Percentiles rank a stretch among this genome's conserved stretches.
Evolutionary conservation across 2,888 invertebrate species (phyloP).

Genomic region (Tanypteryx hageni): DNA sequence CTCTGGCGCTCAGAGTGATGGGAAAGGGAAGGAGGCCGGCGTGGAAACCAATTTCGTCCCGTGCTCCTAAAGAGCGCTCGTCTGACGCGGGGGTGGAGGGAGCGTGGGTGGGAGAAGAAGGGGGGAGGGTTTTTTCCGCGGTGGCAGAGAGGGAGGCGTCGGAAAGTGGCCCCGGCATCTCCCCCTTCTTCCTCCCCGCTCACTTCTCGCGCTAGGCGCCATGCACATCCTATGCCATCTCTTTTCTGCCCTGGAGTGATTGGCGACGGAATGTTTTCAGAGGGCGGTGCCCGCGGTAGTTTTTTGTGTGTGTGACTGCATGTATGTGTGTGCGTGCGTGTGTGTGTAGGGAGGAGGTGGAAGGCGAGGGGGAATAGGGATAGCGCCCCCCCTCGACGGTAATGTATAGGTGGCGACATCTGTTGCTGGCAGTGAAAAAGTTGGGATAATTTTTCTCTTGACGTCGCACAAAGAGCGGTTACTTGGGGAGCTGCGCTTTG

Average conservation of each 20-base stretch:
- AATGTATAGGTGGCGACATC: conserved; percentile 63
- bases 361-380: neutral
- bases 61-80: neutral
- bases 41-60: conserved; percentile 50
- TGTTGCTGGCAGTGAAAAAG: conserved; percentile 64
- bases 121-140: neutral
- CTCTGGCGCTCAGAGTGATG: neutral
- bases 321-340: neutral
- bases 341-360: neutral
- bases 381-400: conserved; percentile 33
- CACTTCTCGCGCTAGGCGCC: neutral
- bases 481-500: conserved; percentile 56
- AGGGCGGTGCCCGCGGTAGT: conserved; percentile 37
- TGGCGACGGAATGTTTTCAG: conserved; percentile 40
- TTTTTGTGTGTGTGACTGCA: conserved; percentile 14
- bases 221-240: neutral
- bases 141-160: too few species aligned
- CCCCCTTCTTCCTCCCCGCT: neutral
- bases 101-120: neutral
- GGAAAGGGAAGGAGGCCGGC: neutral
- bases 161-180: neutral
- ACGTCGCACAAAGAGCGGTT: conserved; percentile 63
- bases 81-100: neutral
- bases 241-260: neutral
- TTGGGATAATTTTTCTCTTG: conserved; percentile 64